A percentile compares a stretch with the other conserved stretches of the same genome.
phyloP scores from a whole-genome alignment of 1,140 invertebrate genomes.

The Drosophila pallidifrons region DNA sequence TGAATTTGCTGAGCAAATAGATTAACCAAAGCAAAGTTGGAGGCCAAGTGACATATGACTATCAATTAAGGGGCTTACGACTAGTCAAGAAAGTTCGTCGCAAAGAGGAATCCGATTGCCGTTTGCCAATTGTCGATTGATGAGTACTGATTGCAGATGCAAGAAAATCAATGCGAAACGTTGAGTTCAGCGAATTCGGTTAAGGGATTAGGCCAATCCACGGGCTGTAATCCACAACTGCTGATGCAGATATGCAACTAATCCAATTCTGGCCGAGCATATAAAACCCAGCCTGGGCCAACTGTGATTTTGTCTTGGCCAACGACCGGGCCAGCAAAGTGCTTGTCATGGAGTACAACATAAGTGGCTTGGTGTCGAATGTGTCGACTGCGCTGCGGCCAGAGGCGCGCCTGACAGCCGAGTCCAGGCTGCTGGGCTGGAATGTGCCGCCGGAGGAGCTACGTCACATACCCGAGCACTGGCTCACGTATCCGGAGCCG shows the following conservation, averaged over 20 bases:
- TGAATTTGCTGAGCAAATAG: neutral
- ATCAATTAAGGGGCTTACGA: slow-evolving; percentile 14
- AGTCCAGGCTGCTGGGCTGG: slow-evolving; percentile 89
- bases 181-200: slow-evolving; percentile 50
- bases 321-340: slow-evolving; percentile 44
- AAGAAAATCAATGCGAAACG: slow-evolving; percentile 60
- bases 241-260: slow-evolving; percentile 44
- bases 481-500: slow-evolving; percentile 92
- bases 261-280: slow-evolving; percentile 58
- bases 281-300: slow-evolving; percentile 36
- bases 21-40: neutral
- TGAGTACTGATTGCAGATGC: neutral
- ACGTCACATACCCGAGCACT: slow-evolving; percentile 92
- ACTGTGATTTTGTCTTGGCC: slow-evolving; percentile 71
- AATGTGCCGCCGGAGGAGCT: slow-evolving; percentile 92
- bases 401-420: slow-evolving; percentile 68
- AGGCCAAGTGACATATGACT: neutral
- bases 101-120: slow-evolving; percentile 1
- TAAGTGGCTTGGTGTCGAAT: slow-evolving; percentile 52
- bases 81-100: neutral
- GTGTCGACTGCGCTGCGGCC: slow-evolving; percentile 68
- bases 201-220: slow-evolving; percentile 65
- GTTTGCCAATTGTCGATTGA: too few species aligned
- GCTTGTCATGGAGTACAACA: slow-evolving; percentile 60
- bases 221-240: slow-evolving; percentile 48